phyloP scores from a whole-genome alignment of 2,888 invertebrate species.

The Drosophila falleni region DNA sequence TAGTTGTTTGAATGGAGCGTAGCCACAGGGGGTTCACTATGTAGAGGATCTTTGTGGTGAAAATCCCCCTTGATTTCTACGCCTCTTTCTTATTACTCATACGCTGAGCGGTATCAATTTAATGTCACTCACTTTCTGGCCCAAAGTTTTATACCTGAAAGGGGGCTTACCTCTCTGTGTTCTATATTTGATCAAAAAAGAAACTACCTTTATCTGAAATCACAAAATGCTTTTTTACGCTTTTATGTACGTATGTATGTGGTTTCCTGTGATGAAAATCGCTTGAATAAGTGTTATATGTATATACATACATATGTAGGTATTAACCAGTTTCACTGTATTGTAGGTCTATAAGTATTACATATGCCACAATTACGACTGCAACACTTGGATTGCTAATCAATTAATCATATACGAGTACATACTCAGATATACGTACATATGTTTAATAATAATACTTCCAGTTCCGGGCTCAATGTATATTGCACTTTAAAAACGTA shows the following conservation, averaged over 20 bases:
- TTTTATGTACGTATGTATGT: background rate
- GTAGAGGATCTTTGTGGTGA: conserved; percentile 11
- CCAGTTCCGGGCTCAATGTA: conserved; percentile 17
- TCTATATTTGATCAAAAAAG: background rate
- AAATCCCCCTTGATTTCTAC: conserved; percentile 3
- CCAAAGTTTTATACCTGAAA: conserved; percentile 14
- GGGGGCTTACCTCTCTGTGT: conserved; percentile 14
- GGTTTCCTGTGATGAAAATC: conserved; percentile 7
- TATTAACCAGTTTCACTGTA: background rate
- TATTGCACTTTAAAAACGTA: background rate
- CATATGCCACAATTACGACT: background rate
- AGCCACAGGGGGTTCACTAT: conserved; percentile 4
- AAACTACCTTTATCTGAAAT: conserved; percentile 7
- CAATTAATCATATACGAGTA: conserved; percentile 12
- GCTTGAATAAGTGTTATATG: background rate
- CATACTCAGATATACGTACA: background rate
- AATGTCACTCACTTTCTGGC: background rate
- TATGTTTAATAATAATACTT: background rate
- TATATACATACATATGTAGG: too few species aligned
- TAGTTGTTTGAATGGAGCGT: conserved; percentile 14
- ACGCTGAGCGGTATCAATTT: conserved; percentile 28
- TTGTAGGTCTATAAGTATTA: background rate
- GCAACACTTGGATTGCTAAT: background rate
- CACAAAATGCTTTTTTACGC: background rate
- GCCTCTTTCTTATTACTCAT: conserved; percentile 48